A percentile compares a stretch with the other conserved stretches of the same genome.
Evolutionary conservation across 2,797 vertebrate genomes (phyloP).

Genomic region (Rhabdomys pumilio): DNA sequence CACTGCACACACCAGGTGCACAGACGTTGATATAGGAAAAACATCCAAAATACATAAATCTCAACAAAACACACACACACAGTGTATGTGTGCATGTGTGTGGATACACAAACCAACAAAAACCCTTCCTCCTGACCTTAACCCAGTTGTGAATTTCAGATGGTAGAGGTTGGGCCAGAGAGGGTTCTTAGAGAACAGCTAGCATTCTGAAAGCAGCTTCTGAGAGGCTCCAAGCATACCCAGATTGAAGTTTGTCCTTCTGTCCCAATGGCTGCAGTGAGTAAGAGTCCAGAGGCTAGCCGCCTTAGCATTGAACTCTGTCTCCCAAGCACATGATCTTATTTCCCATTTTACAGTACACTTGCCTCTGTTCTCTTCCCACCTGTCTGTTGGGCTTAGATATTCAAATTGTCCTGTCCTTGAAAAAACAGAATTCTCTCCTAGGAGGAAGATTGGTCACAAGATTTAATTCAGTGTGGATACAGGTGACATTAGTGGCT

Average conservation of each 20-base stretch:
- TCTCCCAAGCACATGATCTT: background rate
- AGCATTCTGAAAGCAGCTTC: background rate
- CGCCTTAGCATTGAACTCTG: background rate
- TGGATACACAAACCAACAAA: too few species aligned
- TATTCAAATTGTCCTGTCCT: slow-evolving; percentile 41
- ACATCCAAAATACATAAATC: background rate
- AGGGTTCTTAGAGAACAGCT: slow-evolving; percentile 39
- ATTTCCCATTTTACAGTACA: background rate
- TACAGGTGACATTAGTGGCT: background rate
- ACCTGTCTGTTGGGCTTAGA: slow-evolving; percentile 24
- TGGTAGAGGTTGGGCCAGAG: background rate
- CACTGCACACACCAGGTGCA: background rate
- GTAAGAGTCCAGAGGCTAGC: background rate
- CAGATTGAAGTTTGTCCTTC: slow-evolving; percentile 22
- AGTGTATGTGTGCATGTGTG: too few species aligned
- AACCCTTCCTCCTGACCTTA: background rate
- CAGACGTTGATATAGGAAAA: background rate
- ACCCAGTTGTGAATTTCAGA: background rate
- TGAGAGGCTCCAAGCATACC: background rate
- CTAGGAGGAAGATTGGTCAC: background rate
- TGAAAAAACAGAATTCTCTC: slow-evolving; percentile 41
- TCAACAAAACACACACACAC: background rate
- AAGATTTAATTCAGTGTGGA: background rate
- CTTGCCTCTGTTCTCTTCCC: background rate
- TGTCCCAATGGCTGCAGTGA: background rate